These are phyloP conservation scores for Ceratoteleas bidentatus DNA, from an alignment of 1,140 invertebrate species.

Conservation along the genomic window DNA sequence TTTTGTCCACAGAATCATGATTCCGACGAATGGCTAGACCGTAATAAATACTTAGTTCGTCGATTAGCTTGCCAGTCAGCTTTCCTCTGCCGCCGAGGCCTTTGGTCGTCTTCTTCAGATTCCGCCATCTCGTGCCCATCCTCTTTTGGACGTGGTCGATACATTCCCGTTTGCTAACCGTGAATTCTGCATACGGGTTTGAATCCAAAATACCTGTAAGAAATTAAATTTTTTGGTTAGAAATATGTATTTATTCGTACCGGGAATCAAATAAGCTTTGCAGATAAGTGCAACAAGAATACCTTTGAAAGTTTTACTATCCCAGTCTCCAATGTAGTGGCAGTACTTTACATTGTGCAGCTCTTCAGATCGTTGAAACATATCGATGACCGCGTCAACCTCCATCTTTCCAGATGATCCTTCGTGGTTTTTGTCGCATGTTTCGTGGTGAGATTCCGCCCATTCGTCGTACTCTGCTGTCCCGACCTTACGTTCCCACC, in stretches of 20 bases:
- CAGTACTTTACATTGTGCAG: slow-evolving; percentile 27
- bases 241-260: too few relatives aligned
- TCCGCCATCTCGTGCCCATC: slow-evolving; percentile 10
- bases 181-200: slow-evolving; percentile 24
- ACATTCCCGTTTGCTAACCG: slow-evolving; percentile 44
- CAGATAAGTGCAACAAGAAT: too few relatives aligned
- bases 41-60: slow-evolving; percentile 39
- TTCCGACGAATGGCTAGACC: slow-evolving; percentile 58
- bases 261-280: too few relatives aligned
- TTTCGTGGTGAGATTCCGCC: background rate
- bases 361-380: slow-evolving; percentile 7
- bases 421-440: slow-evolving; percentile 7
- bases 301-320: slow-evolving; percentile 53
- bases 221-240: too few relatives aligned
- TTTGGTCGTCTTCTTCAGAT: slow-evolving; percentile 21
- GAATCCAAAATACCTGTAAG: slow-evolving; percentile 16
- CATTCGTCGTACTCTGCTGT: slow-evolving; percentile 16
- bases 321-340: slow-evolving; percentile 55
- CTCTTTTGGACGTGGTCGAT: slow-evolving; percentile 31
- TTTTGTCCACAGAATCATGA: slow-evolving; percentile 20
- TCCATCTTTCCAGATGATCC: slow-evolving; percentile 3
- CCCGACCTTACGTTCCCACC: slow-evolving; percentile 3
- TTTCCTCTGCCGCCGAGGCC: too few relatives aligned
- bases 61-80: slow-evolving; percentile 32
- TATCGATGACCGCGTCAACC: slow-evolving; percentile 2